These are phyloP conservation scores for Schizothorax lantsangensis DNA, from an alignment of 2,797 vertebrate species.

Conservation along the genomic window DNA sequence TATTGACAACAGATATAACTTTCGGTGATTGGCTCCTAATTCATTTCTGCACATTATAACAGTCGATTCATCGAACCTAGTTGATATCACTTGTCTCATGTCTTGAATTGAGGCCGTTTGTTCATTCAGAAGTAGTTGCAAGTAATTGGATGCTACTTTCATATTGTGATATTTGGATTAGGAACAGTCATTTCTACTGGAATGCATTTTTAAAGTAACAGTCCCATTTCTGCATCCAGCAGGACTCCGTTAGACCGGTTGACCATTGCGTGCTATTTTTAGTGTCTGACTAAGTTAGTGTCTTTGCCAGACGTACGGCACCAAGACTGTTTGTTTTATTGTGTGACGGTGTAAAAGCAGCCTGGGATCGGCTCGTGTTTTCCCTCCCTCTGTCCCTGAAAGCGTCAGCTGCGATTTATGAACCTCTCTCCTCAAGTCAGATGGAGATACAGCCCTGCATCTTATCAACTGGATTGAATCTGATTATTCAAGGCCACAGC, in stretches of 20 bases:
- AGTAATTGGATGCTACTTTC: neutral
- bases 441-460: slow-evolving; percentile 33
- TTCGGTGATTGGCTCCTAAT: neutral
- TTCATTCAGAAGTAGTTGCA: neutral
- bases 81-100: neutral
- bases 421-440: slow-evolving; percentile 10
- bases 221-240: neutral
- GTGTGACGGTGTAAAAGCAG: slow-evolving; percentile 27
- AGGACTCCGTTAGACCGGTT: neutral
- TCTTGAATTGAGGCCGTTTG: neutral
- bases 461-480: slow-evolving; percentile 53
- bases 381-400: slow-evolving; percentile 22
- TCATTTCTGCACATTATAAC: too few species aligned
- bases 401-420: slow-evolving; percentile 31
- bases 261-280: slow-evolving; percentile 37
- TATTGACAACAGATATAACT: neutral
- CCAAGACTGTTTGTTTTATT: slow-evolving; percentile 44
- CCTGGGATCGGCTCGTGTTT: neutral
- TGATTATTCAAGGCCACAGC: slow-evolving; percentile 30
- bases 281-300: slow-evolving; percentile 6
- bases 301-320: slow-evolving; percentile 13
- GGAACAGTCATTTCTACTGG: neutral
- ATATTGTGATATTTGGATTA: too few species aligned
- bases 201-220: neutral
- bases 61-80: too few species aligned